Evolutionary conservation across 2,113 vertebrate species (phyloP), one percentile per base, ranked within the genome.

Genomic region (Solea solea): DNA sequence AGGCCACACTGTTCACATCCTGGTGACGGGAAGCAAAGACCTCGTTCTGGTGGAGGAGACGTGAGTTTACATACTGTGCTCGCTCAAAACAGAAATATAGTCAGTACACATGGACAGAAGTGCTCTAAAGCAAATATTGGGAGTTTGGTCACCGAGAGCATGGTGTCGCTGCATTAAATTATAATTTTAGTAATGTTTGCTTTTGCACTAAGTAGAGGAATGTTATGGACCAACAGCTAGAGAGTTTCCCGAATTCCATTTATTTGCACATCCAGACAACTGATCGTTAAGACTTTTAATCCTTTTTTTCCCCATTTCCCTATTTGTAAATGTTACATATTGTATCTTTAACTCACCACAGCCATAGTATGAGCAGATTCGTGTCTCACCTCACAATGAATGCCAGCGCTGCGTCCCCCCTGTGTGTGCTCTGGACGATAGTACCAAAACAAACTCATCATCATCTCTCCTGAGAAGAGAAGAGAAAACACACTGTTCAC

Each of bases 371-470:
- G 16, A 14, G 64, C 28, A 0, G 9, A 69, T 50, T 58, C 13
- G 8, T 11, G 34, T 49, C 80, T 85, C 88, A 99, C 97, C 96
- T 98, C 93, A 92, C 93, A 96, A 84, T 98, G 97, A 89, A 96
- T 89, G 80, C 94, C 95, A 89, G 96, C 95, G 85, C 94, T 97
- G 77, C 93, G 94, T 69, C 97, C 97, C 69, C 96, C 97, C 92
- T 99, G 97, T 81, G 97, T 97, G 95, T 99, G 97, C 92, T 99
- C 97, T 50, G 97, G 97, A 83, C 97, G 94, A 93, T 99, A 99
- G 92, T 98, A 99, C 97, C 97, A 99, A 90, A 98, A 95, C 84
- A 99, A 95, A 88, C 97, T 99, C 97, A 99, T 98, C 96, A 98
- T 99, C 94, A 99, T 92, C 90, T 99, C 97, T 83, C 97, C 97